Conservation (phyloP, 2,888 invertebrate genomes). For the Hylaea fasciaria region DNA sequence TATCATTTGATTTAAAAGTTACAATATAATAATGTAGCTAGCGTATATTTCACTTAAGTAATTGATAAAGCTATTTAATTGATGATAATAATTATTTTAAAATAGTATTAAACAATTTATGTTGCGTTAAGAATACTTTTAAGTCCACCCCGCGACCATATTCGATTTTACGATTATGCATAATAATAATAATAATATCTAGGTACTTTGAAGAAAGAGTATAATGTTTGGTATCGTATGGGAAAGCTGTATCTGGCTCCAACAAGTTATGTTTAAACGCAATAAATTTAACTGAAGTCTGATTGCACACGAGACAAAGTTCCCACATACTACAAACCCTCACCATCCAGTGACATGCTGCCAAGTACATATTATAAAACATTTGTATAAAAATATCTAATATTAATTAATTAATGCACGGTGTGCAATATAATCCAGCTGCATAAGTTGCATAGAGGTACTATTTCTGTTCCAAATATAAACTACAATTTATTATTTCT, state of each 20-base stretch:
- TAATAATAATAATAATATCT: too few species aligned
- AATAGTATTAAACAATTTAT: constrained; percentile 37
- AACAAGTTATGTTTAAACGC: too few species aligned
- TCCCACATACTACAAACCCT: constrained; percentile 32
- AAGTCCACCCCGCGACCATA: constrained; percentile 41
- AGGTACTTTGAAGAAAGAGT: constrained; percentile 17
- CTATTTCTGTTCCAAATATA: constrained; percentile 30
- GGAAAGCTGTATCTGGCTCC: constrained; percentile 5
- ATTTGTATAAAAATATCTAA: constrained; percentile 42
- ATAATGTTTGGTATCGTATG: constrained; percentile 32
- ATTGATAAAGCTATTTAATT: constrained; percentile 55
- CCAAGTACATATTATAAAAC: constrained; percentile 34
- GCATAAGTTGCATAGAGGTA: constrained; percentile 27
- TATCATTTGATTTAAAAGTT: constrained; percentile 46
- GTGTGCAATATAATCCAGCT: constrained; percentile 37
- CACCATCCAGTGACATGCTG: constrained; percentile 34
- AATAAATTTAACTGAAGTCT: background rate
- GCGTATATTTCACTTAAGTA: constrained; percentile 63
- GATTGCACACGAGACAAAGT: background rate
- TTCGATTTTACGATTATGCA: constrained; percentile 36
- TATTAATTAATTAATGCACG: constrained; percentile 33
- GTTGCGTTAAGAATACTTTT: constrained; percentile 39
- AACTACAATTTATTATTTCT: constrained; percentile 19
- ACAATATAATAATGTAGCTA: constrained; percentile 61
- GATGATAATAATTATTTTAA: constrained; percentile 40